Base-by-base conservation (phyloP, 2,888 invertebrate genomes). In the Cephus pulcher region DNA sequence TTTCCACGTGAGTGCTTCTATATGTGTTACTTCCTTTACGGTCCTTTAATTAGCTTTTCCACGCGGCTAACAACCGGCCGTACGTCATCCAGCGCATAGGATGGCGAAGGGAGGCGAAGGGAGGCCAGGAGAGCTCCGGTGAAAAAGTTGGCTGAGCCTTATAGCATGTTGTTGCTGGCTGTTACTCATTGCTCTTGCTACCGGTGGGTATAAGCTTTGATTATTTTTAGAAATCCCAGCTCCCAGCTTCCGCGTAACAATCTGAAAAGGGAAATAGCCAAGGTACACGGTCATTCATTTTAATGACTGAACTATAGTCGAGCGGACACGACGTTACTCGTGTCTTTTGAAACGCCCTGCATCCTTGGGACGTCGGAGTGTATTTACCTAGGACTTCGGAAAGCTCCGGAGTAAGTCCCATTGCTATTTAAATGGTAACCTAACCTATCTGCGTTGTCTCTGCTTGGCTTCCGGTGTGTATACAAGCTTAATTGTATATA, bases 11-110 rank as follows among this genome's bases (percentile, higher is more conserved):
- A 71, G 71, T 71, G 71, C 71, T 71, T 71, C 71, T 71, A 71
- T 71, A 83, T 79, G 85, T 81, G 81, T 82, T 84, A 82, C 82
- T 86, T 86, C 84, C 86, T 82, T 84, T 83, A 83, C 84, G 74
- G 84, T 83, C 82, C 86, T 86, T 86, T 86, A 86, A 86, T 86
- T 86, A 86, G 84, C 76, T 82, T 80, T 82, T 81, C 85, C 83
- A 74, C 80, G 82, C 79, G 82, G 80, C 81, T 84, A 86, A 83
- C 86, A 86, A 86, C 81, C 23, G 32, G 69, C 74, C 37, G 4
- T 71, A 71, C 71, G 71, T 71, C 71, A 71, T 71, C 70, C 69
- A 23, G 71, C 9, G 70, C 9, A 2, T 9, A 23, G 56, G 2
- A 56, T 2, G 56, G 2, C 23, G 23, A 23, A 23, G 9, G 35